Base-by-base conservation (phyloP, 1,140 invertebrate species). In the Cepaea nemoralis region DNA sequence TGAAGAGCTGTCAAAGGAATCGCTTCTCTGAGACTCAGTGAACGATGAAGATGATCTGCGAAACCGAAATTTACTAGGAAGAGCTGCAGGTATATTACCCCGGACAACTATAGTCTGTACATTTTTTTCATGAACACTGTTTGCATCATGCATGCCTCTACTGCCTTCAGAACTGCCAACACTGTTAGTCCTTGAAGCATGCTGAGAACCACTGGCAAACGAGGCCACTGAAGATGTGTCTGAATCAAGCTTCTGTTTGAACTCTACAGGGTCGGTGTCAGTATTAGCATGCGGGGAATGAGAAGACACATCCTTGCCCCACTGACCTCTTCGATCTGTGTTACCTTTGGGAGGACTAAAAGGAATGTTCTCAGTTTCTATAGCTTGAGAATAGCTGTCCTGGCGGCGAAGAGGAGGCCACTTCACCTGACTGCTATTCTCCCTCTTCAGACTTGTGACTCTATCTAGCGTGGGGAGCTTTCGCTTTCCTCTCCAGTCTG, bases 311-410 rank as follows among this genome's bases (percentile, higher is more conserved):
- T 55, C 50, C 50, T 55, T 55, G 16, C 50, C 5, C 50, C 22
- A 22, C 16, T 2, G 22, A 19, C 3, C 50, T 12, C 22, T n/a
- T 10, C 33, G 31, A 63, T 73, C 31, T 33, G 55, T 22, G 45
- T 80, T 80, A 80, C 67, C 78, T 73, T 45, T 50, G 27, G 67
- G 31, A 24, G 48, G 55, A 42, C 8, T 10, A 14, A 55, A 39
- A 12, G 42, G 6, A 55, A 67, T 35, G 0, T 40, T 50, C n/a
- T 80, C 67, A 69, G 37, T 73, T 24, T 73, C 78, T n/a, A 71
- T 8, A 1, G 78, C 69, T 3, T 24, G 40, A 22, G 78, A 40
- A 69, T 80, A 80, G 1, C 67, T 73, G 69, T 67, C 69, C 16
- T 69, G 78, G 27, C 63, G 40, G n/a, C 66, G 73, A 75, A n/a